phyloP scores from a whole-genome alignment of 2,888 invertebrate species.

The Alloscopus bannaensis region DNA sequence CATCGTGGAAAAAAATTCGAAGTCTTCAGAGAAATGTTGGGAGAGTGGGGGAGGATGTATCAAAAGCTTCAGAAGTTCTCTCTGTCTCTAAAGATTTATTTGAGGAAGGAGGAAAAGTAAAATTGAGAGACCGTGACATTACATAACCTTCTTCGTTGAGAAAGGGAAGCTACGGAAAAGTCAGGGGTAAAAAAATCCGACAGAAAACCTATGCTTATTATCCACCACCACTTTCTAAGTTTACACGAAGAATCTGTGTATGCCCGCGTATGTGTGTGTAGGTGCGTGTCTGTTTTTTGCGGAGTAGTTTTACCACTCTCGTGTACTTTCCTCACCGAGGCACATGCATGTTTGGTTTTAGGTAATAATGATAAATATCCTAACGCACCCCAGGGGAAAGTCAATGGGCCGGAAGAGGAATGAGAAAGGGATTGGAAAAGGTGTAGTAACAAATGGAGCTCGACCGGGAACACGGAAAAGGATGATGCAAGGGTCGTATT shows the following conservation, averaged over 20 bases:
- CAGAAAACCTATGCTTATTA: slow-evolving; percentile 4
- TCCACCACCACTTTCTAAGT: background rate
- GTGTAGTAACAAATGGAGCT: slow-evolving; percentile 53
- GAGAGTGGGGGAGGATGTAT: slow-evolving; percentile 23
- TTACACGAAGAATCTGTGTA: background rate
- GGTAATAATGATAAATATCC: slow-evolving; percentile 59
- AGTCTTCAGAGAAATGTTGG: background rate
- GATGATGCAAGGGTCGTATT: slow-evolving; percentile 48
- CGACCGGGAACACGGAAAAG: slow-evolving; percentile 50
- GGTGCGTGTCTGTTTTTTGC: too few relatives aligned
- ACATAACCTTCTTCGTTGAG: slow-evolving; percentile 26
- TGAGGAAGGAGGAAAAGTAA: slow-evolving; percentile 24
- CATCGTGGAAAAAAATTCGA: background rate
- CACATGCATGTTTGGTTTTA: slow-evolving; percentile 35
- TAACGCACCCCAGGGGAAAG: slow-evolving; percentile 57
- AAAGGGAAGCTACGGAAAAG: background rate
- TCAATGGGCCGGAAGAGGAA: slow-evolving; percentile 58
- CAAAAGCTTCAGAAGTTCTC: background rate
- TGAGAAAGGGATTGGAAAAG: slow-evolving; percentile 51
- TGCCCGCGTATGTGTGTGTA: background rate
- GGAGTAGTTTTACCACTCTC: too few relatives aligned
- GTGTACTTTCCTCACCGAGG: too few relatives aligned
- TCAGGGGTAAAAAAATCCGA: background rate
- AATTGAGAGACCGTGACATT: slow-evolving; percentile 33
- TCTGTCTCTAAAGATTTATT: slow-evolving; percentile 35